Conservation (phyloP, 2,888 invertebrate genomes). For the Meghimatium bilineatum region DNA sequence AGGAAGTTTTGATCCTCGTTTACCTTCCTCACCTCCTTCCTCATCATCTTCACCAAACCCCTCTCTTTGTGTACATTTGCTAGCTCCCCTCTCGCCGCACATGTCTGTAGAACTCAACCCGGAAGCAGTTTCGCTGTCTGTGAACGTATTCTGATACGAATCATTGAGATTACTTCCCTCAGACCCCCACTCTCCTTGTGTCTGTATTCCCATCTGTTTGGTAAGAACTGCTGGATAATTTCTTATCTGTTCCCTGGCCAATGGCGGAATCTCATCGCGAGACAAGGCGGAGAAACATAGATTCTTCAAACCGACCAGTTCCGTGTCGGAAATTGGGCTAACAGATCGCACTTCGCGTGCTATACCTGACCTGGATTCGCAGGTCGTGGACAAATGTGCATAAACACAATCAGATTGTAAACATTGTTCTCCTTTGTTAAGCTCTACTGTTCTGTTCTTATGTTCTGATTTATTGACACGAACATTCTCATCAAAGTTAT, state of each 20-base stretch:
- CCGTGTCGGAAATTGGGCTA: not conserved
- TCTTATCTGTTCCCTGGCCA: constrained; percentile 2
- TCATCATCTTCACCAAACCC: not conserved
- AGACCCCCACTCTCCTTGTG: not conserved
- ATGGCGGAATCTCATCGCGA: constrained; percentile 2
- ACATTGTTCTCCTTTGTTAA: not conserved
- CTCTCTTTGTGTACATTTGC: constrained; percentile 9
- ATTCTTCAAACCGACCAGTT: not conserved
- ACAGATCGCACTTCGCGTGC: not conserved
- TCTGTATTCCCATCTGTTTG: not conserved
- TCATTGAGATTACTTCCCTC: not conserved
- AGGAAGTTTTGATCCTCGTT: not conserved
- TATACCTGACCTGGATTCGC: not conserved
- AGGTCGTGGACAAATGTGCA: not conserved
- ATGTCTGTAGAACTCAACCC: constrained; percentile 9
- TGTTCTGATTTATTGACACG: not conserved
- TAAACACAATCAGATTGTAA: not conserved
- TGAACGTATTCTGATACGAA: constrained; percentile 1
- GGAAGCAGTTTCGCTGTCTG: not conserved
- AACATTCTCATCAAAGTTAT: not conserved
- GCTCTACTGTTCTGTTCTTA: not conserved
- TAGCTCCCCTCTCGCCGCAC: not conserved
- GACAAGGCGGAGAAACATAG: not conserved
- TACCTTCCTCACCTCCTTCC: not conserved
- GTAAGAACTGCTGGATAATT: not conserved